These are phyloP conservation scores for Sebastes goodei DNA, from an alignment of 2,797 vertebrate species.

Conservation along the genomic window DNA sequence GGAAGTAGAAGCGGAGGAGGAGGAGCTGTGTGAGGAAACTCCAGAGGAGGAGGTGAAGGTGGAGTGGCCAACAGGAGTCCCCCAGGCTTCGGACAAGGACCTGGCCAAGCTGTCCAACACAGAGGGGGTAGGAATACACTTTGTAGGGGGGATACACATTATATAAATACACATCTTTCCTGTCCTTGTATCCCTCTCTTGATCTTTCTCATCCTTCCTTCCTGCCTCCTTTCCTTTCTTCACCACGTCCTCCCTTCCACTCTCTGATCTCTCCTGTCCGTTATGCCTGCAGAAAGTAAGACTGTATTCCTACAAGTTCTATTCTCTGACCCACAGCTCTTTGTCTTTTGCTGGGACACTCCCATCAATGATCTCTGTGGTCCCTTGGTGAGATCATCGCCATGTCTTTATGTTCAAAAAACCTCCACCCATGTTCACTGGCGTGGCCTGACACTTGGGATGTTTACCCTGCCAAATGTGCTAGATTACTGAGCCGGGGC, in stretches of 20 bases:
- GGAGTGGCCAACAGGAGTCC: slow-evolving; percentile 84
- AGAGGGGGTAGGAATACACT: slow-evolving; percentile 84
- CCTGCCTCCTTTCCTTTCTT: neutral
- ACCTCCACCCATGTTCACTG: slow-evolving; percentile 41
- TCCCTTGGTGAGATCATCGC: slow-evolving; percentile 50
- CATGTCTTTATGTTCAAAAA: neutral
- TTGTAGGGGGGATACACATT: neutral
- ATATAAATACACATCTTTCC: no score
- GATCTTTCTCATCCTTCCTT: neutral
- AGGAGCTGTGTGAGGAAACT: slow-evolving; percentile 59
- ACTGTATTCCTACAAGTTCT: neutral
- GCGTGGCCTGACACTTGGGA: slow-evolving; percentile 39
- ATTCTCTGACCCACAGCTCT: slow-evolving; percentile 3
- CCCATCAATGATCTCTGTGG: slow-evolving; percentile 10
- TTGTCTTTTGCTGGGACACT: slow-evolving; percentile 41
- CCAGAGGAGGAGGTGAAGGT: slow-evolving; percentile 78
- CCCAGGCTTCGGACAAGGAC: slow-evolving; percentile 89
- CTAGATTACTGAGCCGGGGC: neutral
- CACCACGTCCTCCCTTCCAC: neutral
- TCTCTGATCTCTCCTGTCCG: neutral
- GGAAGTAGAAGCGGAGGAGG: slow-evolving; percentile 67
- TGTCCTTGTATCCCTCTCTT: neutral
- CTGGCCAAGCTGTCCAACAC: slow-evolving; percentile 90
- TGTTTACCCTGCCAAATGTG: slow-evolving; percentile 30
- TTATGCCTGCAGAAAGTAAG: neutral